Conservation (phyloP, 2,888 invertebrate genomes). For the Asteroscopus sphinx region DNA sequence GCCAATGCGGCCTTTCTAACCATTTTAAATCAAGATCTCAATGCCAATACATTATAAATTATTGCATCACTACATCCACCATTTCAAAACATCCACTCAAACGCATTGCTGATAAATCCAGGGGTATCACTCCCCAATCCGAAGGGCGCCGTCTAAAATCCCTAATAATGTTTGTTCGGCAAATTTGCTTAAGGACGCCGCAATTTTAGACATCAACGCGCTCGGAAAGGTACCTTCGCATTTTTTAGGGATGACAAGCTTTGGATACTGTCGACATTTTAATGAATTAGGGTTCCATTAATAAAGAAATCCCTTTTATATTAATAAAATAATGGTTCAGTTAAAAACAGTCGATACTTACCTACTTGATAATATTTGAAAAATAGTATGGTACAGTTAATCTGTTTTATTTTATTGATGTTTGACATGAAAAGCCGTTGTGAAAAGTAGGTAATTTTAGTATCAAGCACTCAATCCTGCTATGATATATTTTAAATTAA, state of each 20-base stretch:
- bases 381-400: no score
- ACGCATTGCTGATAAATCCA: slow-evolving; percentile 39
- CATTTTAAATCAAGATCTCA: slow-evolving; percentile 12
- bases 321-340: neutral
- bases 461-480: neutral
- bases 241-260: slow-evolving; percentile 44
- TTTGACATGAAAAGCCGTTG: neutral
- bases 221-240: slow-evolving; percentile 39
- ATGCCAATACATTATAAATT: slow-evolving; percentile 1
- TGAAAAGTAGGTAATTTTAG: neutral
- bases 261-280: slow-evolving; percentile 47
- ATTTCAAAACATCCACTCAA: slow-evolving; percentile 43
- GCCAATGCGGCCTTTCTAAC: no score
- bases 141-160: slow-evolving; percentile 46
- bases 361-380: no score
- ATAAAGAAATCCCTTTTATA: slow-evolving; percentile 1
- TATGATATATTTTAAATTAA: no score
- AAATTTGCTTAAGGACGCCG: slow-evolving; percentile 72
- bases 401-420: no score
- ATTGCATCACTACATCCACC: slow-evolving; percentile 25
- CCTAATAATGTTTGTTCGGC: slow-evolving; percentile 66
- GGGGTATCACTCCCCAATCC: slow-evolving; percentile 43
- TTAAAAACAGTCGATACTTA: neutral
- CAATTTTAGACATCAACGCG: slow-evolving; percentile 80
- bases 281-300: slow-evolving; percentile 51